A percentile compares a stretch with the other conserved stretches of the same genome.
Conservation (phyloP, 1,140 invertebrate species). For the Drosophila pachea region DNA sequence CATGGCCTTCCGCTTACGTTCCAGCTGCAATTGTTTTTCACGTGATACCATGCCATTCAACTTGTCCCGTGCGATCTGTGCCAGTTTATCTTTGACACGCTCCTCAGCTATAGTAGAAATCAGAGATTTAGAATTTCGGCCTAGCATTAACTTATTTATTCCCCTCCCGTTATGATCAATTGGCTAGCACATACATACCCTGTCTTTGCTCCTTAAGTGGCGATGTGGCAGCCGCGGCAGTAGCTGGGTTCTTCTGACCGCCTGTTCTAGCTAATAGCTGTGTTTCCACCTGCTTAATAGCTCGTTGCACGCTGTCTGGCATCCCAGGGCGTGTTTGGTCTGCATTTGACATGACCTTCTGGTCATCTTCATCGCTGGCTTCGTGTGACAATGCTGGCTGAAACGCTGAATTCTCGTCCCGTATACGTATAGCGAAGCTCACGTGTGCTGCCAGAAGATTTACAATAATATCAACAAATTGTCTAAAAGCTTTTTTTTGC, state of each 20-base stretch:
- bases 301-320: constrained; percentile 73
- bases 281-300: constrained; percentile 72
- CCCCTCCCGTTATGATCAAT: constrained; percentile 1
- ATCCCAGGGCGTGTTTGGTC: constrained; percentile 46
- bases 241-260: constrained; percentile 26
- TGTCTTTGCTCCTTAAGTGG: constrained; percentile 66
- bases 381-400: constrained; percentile 87
- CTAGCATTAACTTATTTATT: background rate
- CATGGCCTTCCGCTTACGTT: constrained; percentile 84
- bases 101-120: constrained; percentile 80
- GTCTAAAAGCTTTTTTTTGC: background rate
- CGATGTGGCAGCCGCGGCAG: constrained; percentile 4
- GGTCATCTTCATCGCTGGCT: constrained; percentile 83
- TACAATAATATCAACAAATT: no score
- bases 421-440: constrained; percentile 90
- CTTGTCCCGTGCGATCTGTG: constrained; percentile 82
- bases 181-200: constrained; percentile 37
- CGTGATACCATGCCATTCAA: constrained; percentile 80
- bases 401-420: constrained; percentile 85
- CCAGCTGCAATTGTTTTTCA: constrained; percentile 85
- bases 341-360: constrained; percentile 78
- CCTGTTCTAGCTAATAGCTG: constrained; percentile 64
- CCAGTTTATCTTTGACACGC: constrained; percentile 83
- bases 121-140: background rate
- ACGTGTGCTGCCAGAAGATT: constrained; percentile 82